phyloP scores from a whole-genome alignment of 2,797 vertebrate species.

The Valencia hispanica region DNA sequence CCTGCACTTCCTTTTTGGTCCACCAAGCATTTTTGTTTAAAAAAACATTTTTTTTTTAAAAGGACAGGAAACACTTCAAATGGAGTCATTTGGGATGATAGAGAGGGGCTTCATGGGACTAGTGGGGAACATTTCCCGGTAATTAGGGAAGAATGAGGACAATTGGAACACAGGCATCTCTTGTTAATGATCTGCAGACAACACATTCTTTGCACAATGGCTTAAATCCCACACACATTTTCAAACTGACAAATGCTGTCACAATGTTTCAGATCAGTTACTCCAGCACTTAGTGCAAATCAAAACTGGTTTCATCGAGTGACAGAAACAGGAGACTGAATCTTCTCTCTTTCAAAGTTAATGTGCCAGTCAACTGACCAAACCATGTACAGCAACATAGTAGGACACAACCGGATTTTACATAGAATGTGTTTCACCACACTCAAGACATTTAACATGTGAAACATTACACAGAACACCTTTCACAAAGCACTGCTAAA shows the following conservation, averaged over 20 bases:
- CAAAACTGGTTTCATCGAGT: conserved; percentile 23
- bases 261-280: conserved; percentile 6
- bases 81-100: conserved; percentile 64
- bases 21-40: conserved; percentile 34
- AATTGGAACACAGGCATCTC: conserved; percentile 54
- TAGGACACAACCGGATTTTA: conserved; percentile 12
- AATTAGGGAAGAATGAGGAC: conserved; percentile 70
- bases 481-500: not conserved
- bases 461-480: not conserved
- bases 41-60: conserved; percentile 38
- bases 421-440: conserved; percentile 4
- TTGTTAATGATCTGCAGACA: conserved; percentile 70
- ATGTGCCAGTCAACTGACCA: conserved; percentile 19
- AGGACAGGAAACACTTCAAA: conserved; percentile 55
- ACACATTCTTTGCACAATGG: conserved; percentile 26
- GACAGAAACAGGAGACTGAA: conserved; percentile 4
- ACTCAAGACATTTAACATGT: conserved; percentile 10
- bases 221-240: conserved; percentile 34
- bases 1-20: conserved; percentile 22
- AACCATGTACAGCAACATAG: conserved; percentile 5
- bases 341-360: conserved; percentile 10
- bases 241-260: conserved; percentile 24
- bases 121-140: conserved; percentile 69
- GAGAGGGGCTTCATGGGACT: conserved; percentile 62
- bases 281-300: not conserved